A percentile compares a stretch with the other conserved stretches of the same genome.
Conservation (phyloP, 2,797 vertebrate species). For the Danio choprae region DNA sequence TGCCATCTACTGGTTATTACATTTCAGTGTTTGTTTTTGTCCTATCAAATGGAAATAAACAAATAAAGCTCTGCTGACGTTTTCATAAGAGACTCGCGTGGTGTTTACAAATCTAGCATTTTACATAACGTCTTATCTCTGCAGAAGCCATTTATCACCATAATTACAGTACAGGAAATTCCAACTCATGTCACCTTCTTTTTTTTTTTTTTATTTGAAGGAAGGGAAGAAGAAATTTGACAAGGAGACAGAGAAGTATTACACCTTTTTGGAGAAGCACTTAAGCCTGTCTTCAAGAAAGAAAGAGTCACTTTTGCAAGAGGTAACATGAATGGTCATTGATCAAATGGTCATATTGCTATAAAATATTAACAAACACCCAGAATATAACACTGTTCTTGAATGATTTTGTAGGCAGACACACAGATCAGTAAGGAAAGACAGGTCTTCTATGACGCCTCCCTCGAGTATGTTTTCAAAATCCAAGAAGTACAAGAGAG, state of each 20-base stretch:
- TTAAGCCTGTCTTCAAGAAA: conserved; percentile 96
- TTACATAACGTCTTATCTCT: conserved; percentile 58
- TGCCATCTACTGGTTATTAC: conserved; percentile 51
- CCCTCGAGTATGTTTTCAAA: conserved; percentile 98
- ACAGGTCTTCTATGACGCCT: conserved; percentile 95
- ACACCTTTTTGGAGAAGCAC: conserved; percentile 95
- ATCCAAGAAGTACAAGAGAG: conserved; percentile 99
- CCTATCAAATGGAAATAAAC: conserved; percentile 50
- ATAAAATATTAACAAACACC: neutral
- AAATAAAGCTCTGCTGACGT: conserved; percentile 35
- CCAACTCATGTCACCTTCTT: conserved; percentile 54
- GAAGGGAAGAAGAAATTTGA: conserved; percentile 99
- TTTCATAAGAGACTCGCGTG: conserved; percentile 51
- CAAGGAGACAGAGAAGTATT: conserved; percentile 98
- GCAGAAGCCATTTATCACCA: conserved; percentile 54
- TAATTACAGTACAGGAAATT: conserved; percentile 64
- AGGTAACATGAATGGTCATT: conserved; percentile 78
- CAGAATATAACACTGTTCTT: neutral
- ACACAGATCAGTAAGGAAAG: conserved; percentile 92
- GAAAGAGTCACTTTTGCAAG: conserved; percentile 93
- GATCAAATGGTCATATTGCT: too few relatives aligned
- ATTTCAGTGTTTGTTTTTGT: conserved; percentile 12
- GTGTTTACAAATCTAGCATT: conserved; percentile 52
- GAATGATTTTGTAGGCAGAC: conserved; percentile 82
- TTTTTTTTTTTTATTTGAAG: conserved; percentile 68